Percentiles rank a stretch among this genome's conserved stretches.
Conservation (phyloP, 2,888 invertebrate genomes). For the Tetragonula carbonaria region DNA sequence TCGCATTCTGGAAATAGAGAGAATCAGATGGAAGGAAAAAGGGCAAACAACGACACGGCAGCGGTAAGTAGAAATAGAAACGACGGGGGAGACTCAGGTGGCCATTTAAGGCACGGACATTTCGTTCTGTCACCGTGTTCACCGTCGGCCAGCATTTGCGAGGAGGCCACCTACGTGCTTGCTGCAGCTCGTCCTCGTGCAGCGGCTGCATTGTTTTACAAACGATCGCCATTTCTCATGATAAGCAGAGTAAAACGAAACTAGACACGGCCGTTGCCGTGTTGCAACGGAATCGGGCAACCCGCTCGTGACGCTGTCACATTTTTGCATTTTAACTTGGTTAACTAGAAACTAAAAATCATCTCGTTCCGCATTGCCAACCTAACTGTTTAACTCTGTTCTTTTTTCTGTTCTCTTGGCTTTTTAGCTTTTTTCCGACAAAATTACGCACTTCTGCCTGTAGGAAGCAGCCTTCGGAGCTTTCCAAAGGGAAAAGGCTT, state of each 20-base stretch:
- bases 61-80: slow-evolving; percentile 56
- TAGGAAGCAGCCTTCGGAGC: no score
- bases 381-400: not conserved
- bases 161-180: slow-evolving; percentile 81
- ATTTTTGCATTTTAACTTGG: slow-evolving; percentile 33
- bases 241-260: slow-evolving; percentile 78
- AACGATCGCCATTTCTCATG: slow-evolving; percentile 78
- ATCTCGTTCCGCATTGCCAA: not conserved
- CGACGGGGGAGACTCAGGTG: slow-evolving; percentile 71
- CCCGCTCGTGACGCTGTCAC: slow-evolving; percentile 41
- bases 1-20: slow-evolving; percentile 43
- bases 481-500: no score
- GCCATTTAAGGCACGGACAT: slow-evolving; percentile 82
- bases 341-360: not conserved
- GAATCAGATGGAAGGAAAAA: slow-evolving; percentile 38
- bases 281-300: slow-evolving; percentile 32
- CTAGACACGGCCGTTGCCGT: slow-evolving; percentile 68
- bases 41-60: slow-evolving; percentile 55
- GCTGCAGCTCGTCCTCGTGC: slow-evolving; percentile 69
- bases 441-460: no score
- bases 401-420: not conserved
- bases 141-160: slow-evolving; percentile 68
- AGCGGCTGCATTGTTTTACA: slow-evolving; percentile 76
- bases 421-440: not conserved
- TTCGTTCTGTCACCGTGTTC: slow-evolving; percentile 83